These are phyloP conservation scores for Myrmophylax atrothorax DNA, from an alignment of 2,113 vertebrate species.

Conservation along the genomic window DNA sequence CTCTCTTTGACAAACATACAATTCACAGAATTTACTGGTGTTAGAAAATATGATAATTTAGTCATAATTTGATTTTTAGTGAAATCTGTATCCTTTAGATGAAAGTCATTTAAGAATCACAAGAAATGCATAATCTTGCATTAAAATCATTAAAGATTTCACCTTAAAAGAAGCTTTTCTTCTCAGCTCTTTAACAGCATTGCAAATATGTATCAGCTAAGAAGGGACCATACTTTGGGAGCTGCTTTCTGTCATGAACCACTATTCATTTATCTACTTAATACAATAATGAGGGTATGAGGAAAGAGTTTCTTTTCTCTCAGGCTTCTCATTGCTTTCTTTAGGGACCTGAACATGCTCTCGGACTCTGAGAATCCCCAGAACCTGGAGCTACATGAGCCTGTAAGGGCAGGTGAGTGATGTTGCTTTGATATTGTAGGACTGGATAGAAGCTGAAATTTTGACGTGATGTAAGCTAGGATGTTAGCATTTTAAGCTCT, in stretches of 20 bases:
- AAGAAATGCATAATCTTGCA: constrained; percentile 50
- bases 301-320: constrained; percentile 61
- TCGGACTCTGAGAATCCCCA: constrained; percentile 90
- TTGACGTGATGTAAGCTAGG: background rate
- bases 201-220: constrained; percentile 54
- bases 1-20: background rate
- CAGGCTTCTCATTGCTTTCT: constrained; percentile 59
- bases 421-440: background rate
- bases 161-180: constrained; percentile 76
- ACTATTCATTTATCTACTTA: constrained; percentile 76
- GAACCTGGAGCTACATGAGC: constrained; percentile 89
- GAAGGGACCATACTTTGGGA: constrained; percentile 70
- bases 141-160: constrained; percentile 76
- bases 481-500: background rate
- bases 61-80: background rate
- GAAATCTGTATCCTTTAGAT: constrained; percentile 37
- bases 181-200: constrained; percentile 64
- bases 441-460: background rate
- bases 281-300: constrained; percentile 46
- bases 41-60: background rate
- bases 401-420: constrained; percentile 86
- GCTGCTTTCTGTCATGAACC: constrained; percentile 78
- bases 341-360: constrained; percentile 95
- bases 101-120: constrained; percentile 42
- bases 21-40: background rate